A percentile compares a stretch with the other conserved stretches of the same genome.
phyloP scores from a whole-genome alignment of 2,797 vertebrate species.

The Cheirogaleus major region DNA sequence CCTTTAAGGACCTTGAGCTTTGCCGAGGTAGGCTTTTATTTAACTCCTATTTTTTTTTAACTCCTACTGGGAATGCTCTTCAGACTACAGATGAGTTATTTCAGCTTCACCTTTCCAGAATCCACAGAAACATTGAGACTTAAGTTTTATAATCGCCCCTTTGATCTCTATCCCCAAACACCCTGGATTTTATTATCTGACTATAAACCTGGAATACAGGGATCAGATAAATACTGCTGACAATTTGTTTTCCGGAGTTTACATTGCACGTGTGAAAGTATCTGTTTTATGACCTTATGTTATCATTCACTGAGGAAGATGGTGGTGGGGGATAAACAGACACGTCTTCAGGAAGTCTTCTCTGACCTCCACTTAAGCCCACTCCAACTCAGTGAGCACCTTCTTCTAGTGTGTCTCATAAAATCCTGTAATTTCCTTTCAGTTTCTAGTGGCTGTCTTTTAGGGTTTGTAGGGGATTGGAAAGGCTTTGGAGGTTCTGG shows the following conservation, averaged over 20 bases:
- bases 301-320: not conserved
- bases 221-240: not conserved
- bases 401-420: too few relatives aligned
- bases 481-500: not conserved
- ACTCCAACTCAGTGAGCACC: too few relatives aligned
- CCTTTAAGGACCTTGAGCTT: not conserved
- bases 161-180: not conserved
- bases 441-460: not conserved
- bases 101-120: not conserved
- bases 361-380: too few relatives aligned
- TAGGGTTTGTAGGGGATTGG: not conserved
- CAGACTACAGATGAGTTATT: not conserved
- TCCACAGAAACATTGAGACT: not conserved
- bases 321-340: too few relatives aligned
- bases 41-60: not conserved
- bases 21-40: not conserved
- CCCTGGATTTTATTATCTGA: not conserved
- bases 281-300: not conserved
- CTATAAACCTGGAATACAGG: not conserved
- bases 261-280: not conserved
- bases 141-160: not conserved
- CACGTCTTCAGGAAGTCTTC: too few relatives aligned
- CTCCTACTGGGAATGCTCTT: not conserved
- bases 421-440: too few relatives aligned
- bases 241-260: not conserved